These are phyloP conservation scores for Oplegnathus fasciatus DNA, from an alignment of 2,113 vertebrate species.

Conservation along the genomic window DNA sequence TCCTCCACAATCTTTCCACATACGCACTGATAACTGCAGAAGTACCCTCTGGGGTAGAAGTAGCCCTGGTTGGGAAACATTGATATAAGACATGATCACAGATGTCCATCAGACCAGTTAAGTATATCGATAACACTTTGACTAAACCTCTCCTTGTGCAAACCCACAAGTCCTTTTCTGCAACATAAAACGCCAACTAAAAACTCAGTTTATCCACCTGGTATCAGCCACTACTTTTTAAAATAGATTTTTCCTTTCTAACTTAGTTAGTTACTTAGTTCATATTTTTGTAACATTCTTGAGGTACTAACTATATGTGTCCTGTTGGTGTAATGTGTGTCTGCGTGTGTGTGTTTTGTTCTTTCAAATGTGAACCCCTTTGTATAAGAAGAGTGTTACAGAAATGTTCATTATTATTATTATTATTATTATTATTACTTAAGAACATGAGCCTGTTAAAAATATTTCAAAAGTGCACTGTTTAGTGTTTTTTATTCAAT, in stretches of 20 bases:
- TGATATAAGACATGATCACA: too few relatives aligned
- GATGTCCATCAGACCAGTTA: too few relatives aligned
- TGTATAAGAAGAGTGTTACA: not conserved
- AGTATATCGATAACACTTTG: too few relatives aligned
- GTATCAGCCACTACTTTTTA: not conserved
- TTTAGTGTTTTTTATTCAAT: constrained; percentile 4
- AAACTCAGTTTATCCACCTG: not conserved
- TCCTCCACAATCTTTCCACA: not conserved
- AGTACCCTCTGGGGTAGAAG: not conserved
- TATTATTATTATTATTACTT: not conserved
- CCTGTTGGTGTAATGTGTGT: not conserved
- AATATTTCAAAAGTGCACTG: not conserved
- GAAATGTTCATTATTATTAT: not conserved
- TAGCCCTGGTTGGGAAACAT: not conserved
- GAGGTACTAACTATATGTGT: not conserved
- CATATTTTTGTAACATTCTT: not conserved
- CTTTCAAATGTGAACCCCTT: not conserved
- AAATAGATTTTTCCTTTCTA: not conserved
- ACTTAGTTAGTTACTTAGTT: not conserved
- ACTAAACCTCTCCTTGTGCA: too few relatives aligned
- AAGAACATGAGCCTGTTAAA: not conserved
- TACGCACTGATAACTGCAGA: not conserved
- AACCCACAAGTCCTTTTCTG: not conserved
- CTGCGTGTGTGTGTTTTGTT: not conserved
- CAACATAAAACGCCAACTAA: too few relatives aligned